phyloP scores from a whole-genome alignment of 1,140 invertebrate genomes.

The Pseudomyrmex concolor region DNA sequence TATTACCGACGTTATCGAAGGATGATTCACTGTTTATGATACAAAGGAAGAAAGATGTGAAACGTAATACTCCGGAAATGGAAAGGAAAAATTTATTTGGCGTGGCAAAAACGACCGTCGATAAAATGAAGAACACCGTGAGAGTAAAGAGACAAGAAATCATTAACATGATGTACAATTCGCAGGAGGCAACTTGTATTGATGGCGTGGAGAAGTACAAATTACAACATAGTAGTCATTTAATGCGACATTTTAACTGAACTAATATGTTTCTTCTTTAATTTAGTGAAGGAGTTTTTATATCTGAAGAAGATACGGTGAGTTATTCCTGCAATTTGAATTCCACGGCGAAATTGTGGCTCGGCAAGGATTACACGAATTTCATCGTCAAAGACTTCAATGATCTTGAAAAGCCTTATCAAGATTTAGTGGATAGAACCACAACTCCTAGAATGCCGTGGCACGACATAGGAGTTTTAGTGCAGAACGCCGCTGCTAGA shows the following conservation, averaged over 20 bases:
- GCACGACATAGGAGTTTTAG: conserved; percentile 97
- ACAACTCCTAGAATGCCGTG: conserved; percentile 98
- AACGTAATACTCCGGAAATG: conserved; percentile 88
- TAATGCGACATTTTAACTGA: conserved; percentile 11
- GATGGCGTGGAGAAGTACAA: conserved; percentile 85
- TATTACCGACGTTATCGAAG: conserved; percentile 84
- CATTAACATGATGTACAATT: conserved; percentile 88
- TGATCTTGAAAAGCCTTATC: conserved; percentile 94
- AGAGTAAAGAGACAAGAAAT: conserved; percentile 87
- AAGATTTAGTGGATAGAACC: conserved; percentile 94
- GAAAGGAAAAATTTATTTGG: conserved; percentile 89
- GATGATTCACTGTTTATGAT: conserved; percentile 86
- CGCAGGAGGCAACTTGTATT: conserved; percentile 84
- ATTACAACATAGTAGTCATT: not conserved
- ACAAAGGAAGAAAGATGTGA: conserved; percentile 83
- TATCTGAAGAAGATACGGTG: conserved; percentile 59
- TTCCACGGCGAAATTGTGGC: conserved; percentile 95
- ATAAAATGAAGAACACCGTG: conserved; percentile 88
- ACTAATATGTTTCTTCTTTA: conserved; percentile 18
- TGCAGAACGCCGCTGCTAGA: conserved; percentile 93
- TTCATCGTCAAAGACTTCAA: conserved; percentile 99
- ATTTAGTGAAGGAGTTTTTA: conserved; percentile 65
- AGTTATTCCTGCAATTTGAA: conserved; percentile 75
- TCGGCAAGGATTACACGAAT: conserved; percentile 99
- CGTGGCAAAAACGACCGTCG: conserved; percentile 80